These are phyloP conservation scores for Pipistrellus nathusii DNA, from an alignment of 2,797 vertebrate genomes.

Conservation along the genomic window DNA sequence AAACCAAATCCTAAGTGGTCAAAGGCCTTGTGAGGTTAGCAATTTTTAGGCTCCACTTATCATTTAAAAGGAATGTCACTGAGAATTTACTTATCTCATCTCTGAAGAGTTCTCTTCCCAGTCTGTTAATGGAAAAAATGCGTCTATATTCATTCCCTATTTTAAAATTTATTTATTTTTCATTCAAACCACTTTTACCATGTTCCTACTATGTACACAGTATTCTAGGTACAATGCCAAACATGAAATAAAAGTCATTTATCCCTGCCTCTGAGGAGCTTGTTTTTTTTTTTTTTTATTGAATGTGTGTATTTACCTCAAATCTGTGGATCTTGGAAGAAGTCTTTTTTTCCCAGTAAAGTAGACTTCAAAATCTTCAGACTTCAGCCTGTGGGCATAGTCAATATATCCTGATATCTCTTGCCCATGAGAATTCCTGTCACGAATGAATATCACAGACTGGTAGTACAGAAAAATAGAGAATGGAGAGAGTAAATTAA, in stretches of 20 bases:
- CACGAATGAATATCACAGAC: slow-evolving; percentile 95
- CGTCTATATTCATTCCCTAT: background rate
- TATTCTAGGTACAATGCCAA: background rate
- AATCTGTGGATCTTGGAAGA: slow-evolving; percentile 90
- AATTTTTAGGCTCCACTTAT: background rate
- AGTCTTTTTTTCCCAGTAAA: slow-evolving; percentile 92
- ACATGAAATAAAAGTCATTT: background rate
- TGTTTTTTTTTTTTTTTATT: slow-evolving; percentile 1
- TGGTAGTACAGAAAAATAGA: slow-evolving; percentile 84
- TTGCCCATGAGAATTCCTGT: slow-evolving; percentile 90
- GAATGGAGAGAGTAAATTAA: background rate
- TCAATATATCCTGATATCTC: slow-evolving; percentile 95
- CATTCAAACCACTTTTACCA: background rate
- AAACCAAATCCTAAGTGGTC: background rate
- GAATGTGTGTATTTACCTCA: slow-evolving; percentile 88
- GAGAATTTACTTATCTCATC: background rate
- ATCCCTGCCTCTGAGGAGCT: background rate
- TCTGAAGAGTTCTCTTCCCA: background rate
- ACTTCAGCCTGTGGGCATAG: slow-evolving; percentile 92
- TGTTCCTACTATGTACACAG: background rate
- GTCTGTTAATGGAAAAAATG: background rate
- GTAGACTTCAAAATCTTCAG: slow-evolving; percentile 92
- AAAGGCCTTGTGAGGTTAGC: background rate
- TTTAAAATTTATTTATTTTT: background rate
- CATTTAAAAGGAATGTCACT: slow-evolving; percentile 48